These are phyloP conservation scores for Ctenopoma kingsleyae DNA, from an alignment of 2,797 vertebrate species.

Conservation along the genomic window DNA sequence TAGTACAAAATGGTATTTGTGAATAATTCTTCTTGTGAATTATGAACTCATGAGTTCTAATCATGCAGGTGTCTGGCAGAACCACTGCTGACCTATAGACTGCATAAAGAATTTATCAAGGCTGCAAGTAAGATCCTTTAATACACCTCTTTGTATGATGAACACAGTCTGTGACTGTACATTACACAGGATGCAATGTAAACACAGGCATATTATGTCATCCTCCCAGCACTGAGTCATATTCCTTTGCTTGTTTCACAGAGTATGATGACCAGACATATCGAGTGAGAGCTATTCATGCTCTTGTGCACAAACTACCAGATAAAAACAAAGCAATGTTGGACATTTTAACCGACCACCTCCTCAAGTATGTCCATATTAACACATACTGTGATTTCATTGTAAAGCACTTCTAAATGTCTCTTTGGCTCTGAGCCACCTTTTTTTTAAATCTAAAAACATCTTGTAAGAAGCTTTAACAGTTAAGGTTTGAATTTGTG, in stretches of 20 bases:
- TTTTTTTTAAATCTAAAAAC: not conserved
- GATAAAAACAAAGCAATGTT: constrained; percentile 97
- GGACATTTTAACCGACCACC: constrained; percentile 94
- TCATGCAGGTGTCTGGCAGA: constrained; percentile 92
- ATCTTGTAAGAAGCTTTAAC: not conserved
- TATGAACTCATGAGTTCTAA: constrained; percentile 17
- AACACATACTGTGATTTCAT: not conserved
- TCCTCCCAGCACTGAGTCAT: constrained; percentile 6
- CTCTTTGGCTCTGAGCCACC: not conserved
- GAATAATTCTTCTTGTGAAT: constrained; percentile 12
- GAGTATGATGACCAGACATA: constrained; percentile 98
- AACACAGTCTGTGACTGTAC: not conserved
- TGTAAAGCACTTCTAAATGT: not conserved
- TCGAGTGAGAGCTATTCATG: constrained; percentile 95
- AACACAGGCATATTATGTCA: not conserved
- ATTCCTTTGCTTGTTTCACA: constrained; percentile 68
- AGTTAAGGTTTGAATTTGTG: too few relatives aligned
- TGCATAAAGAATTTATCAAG: constrained; percentile 97
- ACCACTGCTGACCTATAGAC: constrained; percentile 95
- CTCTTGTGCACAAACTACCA: constrained; percentile 93
- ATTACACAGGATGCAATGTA: not conserved
- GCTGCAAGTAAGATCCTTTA: constrained; percentile 94
- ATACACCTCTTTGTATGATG: not conserved
- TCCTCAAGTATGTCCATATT: constrained; percentile 88
- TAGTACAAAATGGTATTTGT: not conserved